Evolutionary conservation across 2,888 invertebrate species (phyloP), one percentile per base, ranked within the genome.

Genomic region (Drosophila robusta): DNA sequence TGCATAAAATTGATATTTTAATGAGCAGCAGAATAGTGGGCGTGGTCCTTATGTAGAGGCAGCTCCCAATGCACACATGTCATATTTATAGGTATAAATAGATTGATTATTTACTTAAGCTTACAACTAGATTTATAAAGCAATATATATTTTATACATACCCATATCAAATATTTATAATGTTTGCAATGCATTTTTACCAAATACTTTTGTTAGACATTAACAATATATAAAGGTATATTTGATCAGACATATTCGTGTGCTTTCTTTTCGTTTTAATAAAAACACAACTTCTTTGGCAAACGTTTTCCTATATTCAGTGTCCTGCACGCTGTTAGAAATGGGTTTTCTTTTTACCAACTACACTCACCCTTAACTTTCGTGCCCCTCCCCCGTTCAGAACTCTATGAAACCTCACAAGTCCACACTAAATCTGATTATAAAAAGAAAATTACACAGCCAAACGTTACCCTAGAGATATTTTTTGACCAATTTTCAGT

Each of bases 1-100:
- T 70, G 83, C 77, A 80, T 83, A 67, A 76, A 75, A 72, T 63
- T 72, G 73, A 80, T 74, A 80, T 65, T 69, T 76, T 77, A 83
- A 80, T 83, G 62, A 78, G 34, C 36, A 51, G 7, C 8, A 41
- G 24, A 32, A 47, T 24, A 29, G 36, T 18, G 49, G 66, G 47
- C 54, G 41, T 36, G 18, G 16, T 32, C 22, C 9, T 16, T 16
- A 62, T 39, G 22, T 24, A 29, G 22, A 16, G 36, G 9, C 18
- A 26, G 11, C 26, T 5, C 2, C 18, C 11, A 39, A 26, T 26
- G 26, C 41, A 22, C 6, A 45, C 3, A 56, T 26, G 22, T n/a
- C 4, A 16, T 0, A 38, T 14, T 3, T 38, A 8, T 8, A 38
- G 6, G 6, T 32, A 32, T 32, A 29, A 9, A 29, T 29, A 29